Evolutionary conservation across 2,888 invertebrate species (phyloP), one percentile per base, ranked within the genome.

Genomic region (Nowickia ferox): DNA sequence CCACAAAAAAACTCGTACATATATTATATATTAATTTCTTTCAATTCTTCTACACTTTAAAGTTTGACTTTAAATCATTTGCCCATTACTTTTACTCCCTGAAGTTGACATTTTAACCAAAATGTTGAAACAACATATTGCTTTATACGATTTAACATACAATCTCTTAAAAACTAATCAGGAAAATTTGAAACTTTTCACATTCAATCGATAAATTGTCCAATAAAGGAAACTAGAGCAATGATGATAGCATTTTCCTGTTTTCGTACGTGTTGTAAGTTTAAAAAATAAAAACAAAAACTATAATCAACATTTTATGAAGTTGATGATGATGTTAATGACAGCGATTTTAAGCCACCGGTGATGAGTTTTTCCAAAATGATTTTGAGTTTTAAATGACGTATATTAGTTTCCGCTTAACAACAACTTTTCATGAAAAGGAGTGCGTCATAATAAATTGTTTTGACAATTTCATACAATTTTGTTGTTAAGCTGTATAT

Each of bases 321-420:
- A 22, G 17, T 22, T 55, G 53, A 11, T 15, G 9, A 46, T 57
- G 22, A 44, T 42, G 53, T 22, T 55, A 10, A 55, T 55, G 46
- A 65, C 46, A 72, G 17, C 61, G 11, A 61, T 11, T 59, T 38
- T n/a, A 30, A 40, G 40, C 30, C 44, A 71, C 55, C 57, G 44
- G n/a, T 42, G 13, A 11, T 51, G 38, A 15, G 30, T 30, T 74
- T 51, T 6, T n/a, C 53, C 1, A 48, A n/a, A 40, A 63, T 22
- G 40, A 55, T 65, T 68, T 57, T 30, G 17, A 59, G 68, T 77
- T 76, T 38, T 44, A 44, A 53, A 76, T 65, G 65, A 65, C 55
- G 55, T 46, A 15, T 57, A 76, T 76, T 59, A 48, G 40, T 68
- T 77, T 68, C 48, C 59, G 68, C 9, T 68, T n/a, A 59, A 46